Conservation (phyloP, 2,113 vertebrate species). For the Haliaeetus leucogaster region DNA sequence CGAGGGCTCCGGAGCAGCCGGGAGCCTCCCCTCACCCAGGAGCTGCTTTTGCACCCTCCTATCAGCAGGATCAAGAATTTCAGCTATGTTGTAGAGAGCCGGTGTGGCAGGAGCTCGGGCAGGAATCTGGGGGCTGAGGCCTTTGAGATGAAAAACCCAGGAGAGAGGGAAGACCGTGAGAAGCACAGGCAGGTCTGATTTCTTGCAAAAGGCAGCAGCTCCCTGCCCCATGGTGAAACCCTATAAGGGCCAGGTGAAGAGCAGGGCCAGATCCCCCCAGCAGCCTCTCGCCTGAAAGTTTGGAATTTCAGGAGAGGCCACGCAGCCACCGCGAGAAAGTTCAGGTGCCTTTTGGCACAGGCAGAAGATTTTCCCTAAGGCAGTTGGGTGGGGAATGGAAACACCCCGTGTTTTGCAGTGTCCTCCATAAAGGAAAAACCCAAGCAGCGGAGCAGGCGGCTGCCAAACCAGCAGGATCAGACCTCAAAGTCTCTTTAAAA, state of each 20-base stretch:
- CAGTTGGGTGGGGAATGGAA: not conserved
- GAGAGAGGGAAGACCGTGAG: accelerated
- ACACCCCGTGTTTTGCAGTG: not conserved
- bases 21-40: not conserved
- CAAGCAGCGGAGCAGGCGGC: accelerated
- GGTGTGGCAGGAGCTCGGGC: not conserved
- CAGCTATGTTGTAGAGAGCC: not conserved
- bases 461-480: not conserved
- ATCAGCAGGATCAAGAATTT: not conserved
- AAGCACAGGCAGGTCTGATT: not conserved
- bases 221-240: not conserved
- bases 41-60: not conserved
- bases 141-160: not conserved
- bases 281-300: not conserved
- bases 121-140: not conserved
- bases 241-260: not conserved
- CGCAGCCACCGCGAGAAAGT: not conserved
- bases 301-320: not conserved
- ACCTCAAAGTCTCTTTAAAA: not conserved
- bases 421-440: not conserved
- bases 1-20: accelerated
- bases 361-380: not conserved
- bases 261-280: accelerated
- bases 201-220: not conserved
- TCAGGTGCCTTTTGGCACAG: not conserved